Base-by-base conservation (phyloP, 2,113 vertebrate species). In the Corythoichthys haematopterus region DNA sequence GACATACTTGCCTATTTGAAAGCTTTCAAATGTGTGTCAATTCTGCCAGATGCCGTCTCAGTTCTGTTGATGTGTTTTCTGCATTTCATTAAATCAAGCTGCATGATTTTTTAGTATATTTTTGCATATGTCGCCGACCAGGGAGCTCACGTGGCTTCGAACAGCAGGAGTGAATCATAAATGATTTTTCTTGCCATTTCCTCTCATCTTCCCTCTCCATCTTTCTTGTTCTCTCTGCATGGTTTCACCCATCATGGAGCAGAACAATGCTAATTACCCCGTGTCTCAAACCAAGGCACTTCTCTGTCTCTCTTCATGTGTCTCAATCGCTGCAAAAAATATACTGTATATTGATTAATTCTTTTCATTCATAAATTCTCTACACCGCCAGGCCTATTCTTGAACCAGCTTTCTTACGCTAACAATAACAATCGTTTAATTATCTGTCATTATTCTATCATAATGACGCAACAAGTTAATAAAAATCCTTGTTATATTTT, bases 121-220 rank as follows among this genome's bases (percentile, higher is more conserved):
- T 55, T 7, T 33, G 52, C 40, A 43, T 33, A 33, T 33, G 74
- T 71, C 72, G 68, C 74, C 84, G 81, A 85, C 85, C 81, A 85
- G 75, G 73, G 60, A 50, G 73, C 74, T 61, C 69, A 85, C 67
- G 58, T 40, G 64, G 74, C 58, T 71, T 70, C 66, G 64, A 77
- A 74, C 83, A 84, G 83, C 82, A 80, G 74, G 80, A 64, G 68
- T 78, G 66, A 84, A 84, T 87, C 73, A 76, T 76, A 74, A 72
- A 56, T 72, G 63, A 80, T 80, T 85, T 71, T 75, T 60, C 60
- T 36, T 63, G 11, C 38, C 65, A 64, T 55, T 71, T 11, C 0
- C 53, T 50, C 16, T 66, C 38, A 67, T 47, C 46, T 3, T 20
- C n/a, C 13, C 0, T 40, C 52, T 51, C 55, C 28, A 40, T 68